These are phyloP conservation scores for Muricea muricata DNA, from an alignment of 92 coral and sea anemone genomes.

Conservation along the genomic window DNA sequence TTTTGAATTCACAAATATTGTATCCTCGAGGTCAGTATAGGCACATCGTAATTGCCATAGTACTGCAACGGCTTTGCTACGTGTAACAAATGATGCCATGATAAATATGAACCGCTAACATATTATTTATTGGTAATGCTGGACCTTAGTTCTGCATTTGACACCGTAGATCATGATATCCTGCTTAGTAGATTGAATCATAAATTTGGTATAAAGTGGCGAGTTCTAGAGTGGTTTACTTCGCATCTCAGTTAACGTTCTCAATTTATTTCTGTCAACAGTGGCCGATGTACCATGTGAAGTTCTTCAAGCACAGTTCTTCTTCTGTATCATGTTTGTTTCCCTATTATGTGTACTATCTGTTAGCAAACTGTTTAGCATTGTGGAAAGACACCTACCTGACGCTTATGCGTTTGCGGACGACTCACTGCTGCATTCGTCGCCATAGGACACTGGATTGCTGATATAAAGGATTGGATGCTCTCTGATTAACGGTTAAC, in stretches of 20 bases:
- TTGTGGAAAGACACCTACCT: too few species aligned
- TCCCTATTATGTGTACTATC: too few species aligned
- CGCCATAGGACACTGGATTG: too few species aligned
- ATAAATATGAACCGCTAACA: neutral
- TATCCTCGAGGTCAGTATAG: neutral
- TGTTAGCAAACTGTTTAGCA: too few species aligned
- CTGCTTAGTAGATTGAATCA: neutral
- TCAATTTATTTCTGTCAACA: neutral
- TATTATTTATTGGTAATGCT: neutral
- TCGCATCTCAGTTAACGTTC: neutral
- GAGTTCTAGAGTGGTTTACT: neutral
- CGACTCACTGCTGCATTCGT: too few species aligned
- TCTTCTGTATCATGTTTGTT: too few species aligned
- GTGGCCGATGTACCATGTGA: too few species aligned
- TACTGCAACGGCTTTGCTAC: neutral
- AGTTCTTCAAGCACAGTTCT: too few species aligned
- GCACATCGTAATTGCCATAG: neutral
- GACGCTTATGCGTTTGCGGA: too few species aligned
- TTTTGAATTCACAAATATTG: neutral
- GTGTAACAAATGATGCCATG: neutral
- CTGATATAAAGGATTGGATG: too few species aligned
- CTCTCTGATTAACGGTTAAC: too few species aligned
- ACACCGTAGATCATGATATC: neutral
- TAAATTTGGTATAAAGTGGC: neutral
- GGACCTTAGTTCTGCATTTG: neutral